Conservation (phyloP, 2,113 vertebrate genomes). For the Campylomormyrus tamandua region DNA sequence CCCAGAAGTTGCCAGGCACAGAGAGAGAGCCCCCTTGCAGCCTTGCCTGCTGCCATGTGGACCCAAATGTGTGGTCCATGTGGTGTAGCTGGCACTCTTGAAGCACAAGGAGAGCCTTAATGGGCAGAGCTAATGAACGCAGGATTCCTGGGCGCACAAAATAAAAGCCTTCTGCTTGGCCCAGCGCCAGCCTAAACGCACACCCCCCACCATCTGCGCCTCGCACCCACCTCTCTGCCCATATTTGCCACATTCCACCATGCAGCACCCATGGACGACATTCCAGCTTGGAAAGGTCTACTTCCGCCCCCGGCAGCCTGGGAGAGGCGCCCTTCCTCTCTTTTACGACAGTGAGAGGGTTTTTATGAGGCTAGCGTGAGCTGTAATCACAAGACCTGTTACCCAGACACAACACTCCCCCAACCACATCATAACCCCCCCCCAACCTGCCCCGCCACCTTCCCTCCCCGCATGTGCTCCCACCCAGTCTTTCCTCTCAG, state of each 20-base stretch:
- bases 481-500: background rate
- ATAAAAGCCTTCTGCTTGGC: constrained; percentile 2
- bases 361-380: background rate
- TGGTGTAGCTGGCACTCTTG: background rate
- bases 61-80: constrained; percentile 18
- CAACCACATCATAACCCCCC: background rate
- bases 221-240: background rate
- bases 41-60: background rate
- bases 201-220: background rate
- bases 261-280: background rate
- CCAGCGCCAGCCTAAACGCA: background rate
- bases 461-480: background rate
- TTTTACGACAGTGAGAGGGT: background rate
- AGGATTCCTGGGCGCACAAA: constrained; percentile 17
- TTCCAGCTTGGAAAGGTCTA: background rate
- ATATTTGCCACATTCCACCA: background rate
- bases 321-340: background rate
- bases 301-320: background rate
- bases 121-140: constrained; percentile 11
- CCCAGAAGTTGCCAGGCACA: background rate
- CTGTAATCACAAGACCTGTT: background rate
- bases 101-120: constrained; percentile 5
- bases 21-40: background rate
- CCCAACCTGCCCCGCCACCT: background rate
- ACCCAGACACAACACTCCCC: background rate